Conservation (phyloP, 2,113 vertebrate genomes). For the Athene cunicularia region DNA sequence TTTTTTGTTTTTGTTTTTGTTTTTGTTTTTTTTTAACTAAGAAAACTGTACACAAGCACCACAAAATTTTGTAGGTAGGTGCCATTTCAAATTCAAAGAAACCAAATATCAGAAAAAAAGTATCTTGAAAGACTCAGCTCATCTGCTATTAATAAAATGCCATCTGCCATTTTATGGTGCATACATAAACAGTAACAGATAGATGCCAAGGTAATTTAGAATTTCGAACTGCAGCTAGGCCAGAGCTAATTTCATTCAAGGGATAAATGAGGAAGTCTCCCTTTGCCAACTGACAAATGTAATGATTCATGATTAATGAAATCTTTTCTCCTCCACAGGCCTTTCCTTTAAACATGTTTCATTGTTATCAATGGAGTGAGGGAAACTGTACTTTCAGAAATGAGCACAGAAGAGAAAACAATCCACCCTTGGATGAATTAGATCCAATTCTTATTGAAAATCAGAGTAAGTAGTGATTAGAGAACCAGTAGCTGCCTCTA, state of each 20-base stretch:
- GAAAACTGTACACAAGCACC: not conserved
- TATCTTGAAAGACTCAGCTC: slow-evolving; percentile 41
- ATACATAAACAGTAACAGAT: slow-evolving; percentile 69
- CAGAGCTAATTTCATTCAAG: slow-evolving; percentile 80
- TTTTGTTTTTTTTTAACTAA: not conserved
- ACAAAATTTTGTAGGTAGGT: not conserved
- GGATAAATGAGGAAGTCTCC: slow-evolving; percentile 81
- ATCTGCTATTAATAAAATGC: slow-evolving; percentile 78
- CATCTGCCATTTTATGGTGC: slow-evolving; percentile 77
- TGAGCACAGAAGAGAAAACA: slow-evolving; percentile 50
- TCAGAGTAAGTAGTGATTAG: slow-evolving; percentile 1
- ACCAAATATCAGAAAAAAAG: slow-evolving; percentile 30
- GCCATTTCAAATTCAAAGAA: slow-evolving; percentile 27
- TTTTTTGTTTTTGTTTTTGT: too few relatives aligned
- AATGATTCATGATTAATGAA: slow-evolving; percentile 84
- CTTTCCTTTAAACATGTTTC: slow-evolving; percentile 57
- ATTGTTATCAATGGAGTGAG: slow-evolving; percentile 51
- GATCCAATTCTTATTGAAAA: slow-evolving; percentile 35
- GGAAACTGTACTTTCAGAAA: slow-evolving; percentile 64
- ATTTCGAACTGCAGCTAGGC: slow-evolving; percentile 73
- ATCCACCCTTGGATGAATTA: slow-evolving; percentile 31
- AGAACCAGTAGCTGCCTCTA: not conserved
- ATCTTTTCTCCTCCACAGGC: slow-evolving; percentile 71
- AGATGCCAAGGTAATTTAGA: slow-evolving; percentile 82
- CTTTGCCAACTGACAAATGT: slow-evolving; percentile 80